A percentile compares a stretch with the other conserved stretches of the same genome.
Conservation (phyloP, 2,797 vertebrate genomes). For the Champsocephalus esox region DNA sequence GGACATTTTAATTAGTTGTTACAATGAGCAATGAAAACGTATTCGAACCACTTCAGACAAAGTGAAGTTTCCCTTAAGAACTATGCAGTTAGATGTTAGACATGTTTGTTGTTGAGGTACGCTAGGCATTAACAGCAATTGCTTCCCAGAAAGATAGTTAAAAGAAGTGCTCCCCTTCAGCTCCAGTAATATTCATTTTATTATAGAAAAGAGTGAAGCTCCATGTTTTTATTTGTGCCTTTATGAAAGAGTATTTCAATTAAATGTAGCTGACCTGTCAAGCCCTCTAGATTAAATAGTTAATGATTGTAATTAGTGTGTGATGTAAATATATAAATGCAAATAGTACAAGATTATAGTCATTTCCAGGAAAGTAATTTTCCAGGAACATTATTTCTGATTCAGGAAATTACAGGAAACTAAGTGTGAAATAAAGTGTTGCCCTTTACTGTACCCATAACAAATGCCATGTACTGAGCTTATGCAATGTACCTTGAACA, state of each 20-base stretch:
- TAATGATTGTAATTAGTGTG: not conserved
- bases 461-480: not conserved
- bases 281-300: not conserved
- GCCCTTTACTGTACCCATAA: no score
- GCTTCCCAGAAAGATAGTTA: not conserved
- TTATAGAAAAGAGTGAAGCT: not conserved
- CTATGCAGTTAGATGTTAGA: not conserved
- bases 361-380: not conserved
- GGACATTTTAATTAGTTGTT: not conserved
- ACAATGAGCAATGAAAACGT: not conserved
- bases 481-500: not conserved
- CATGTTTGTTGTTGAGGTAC: not conserved
- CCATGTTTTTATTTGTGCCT: not conserved
- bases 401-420: not conserved
- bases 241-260: not conserved
- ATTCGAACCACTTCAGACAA: not conserved
- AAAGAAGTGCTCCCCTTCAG: not conserved
- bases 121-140: not conserved
- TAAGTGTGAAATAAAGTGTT: not conserved
- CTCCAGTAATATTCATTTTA: not conserved
- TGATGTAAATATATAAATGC: not conserved
- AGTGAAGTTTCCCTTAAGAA: not conserved
- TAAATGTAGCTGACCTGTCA: not conserved
- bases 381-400: not conserved
- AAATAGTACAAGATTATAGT: not conserved